phyloP scores from a whole-genome alignment of 2,888 invertebrate genomes.

The Meloe dianella region DNA sequence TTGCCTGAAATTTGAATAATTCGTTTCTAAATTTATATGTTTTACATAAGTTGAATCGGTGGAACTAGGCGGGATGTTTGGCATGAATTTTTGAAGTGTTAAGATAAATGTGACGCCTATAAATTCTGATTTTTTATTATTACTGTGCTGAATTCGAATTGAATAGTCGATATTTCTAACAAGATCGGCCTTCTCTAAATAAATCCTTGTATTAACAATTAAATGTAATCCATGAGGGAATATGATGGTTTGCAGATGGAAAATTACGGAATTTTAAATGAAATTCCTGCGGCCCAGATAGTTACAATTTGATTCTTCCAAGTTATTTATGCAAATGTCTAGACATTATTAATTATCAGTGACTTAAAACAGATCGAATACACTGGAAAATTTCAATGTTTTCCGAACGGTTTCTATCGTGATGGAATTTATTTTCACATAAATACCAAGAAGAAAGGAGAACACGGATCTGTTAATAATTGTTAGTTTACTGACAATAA shows the following conservation, averaged over 20 bases:
- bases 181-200: neutral
- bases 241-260: neutral
- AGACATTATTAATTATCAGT: neutral
- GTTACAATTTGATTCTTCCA: neutral
- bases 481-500: neutral
- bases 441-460: neutral
- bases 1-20: neutral
- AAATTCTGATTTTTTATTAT: neutral
- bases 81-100: too few species aligned
- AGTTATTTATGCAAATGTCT: conserved; percentile 12
- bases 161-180: neutral
- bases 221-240: neutral
- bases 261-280: neutral
- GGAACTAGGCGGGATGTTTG: neutral
- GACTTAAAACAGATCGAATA: neutral
- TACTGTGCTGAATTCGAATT: too few species aligned
- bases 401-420: neutral
- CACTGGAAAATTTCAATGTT: neutral
- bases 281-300: neutral
- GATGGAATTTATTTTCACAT: neutral
- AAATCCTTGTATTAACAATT: neutral
- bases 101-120: neutral
- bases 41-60: neutral
- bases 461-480: neutral
- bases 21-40: neutral